Base-by-base conservation (phyloP, 2,113 vertebrate genomes). In the Forbesichthys agassizii region DNA sequence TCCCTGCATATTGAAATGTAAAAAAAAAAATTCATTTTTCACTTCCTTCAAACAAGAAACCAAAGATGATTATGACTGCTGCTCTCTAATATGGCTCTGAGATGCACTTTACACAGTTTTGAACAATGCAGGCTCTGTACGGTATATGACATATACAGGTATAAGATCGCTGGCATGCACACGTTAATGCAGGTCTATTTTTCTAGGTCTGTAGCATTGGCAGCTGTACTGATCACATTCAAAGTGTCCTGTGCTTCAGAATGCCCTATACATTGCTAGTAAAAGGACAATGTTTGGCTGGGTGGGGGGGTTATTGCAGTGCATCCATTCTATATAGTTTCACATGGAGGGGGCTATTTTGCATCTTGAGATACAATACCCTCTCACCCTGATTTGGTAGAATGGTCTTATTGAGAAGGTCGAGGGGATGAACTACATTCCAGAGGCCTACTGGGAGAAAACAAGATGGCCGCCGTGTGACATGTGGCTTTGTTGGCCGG, bases 401-500 rank as follows among this genome's bases (percentile, higher is more conserved):
- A 89, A 84, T 75, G 74, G 78, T 65, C 78, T 83, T 78, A 82
- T 82, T 83, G 79, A 68, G 47, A 55, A 65, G 47, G 33, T n/a
- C 14, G 58, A 61, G 42, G 62, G 10, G 80, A 83, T 87, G 83
- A 85, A 86, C 86, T 68, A 88, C 84, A 89, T 91, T 90, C 88
- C 85, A 84, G 68, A 75, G 78, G 67, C 70, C 84, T 82, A 74
- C 84, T 86, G 82, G 84, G 81, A 87, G 78, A 88, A 88, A 89
- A 80, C 85, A 88, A 87, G 82, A 90, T 89, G 87, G 88, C 84
- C 64, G 83, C 27, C 73, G 73, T 82, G 86, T 93, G 89, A 92
- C 88, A 88, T 85, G 85, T 73, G 86, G 81, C 90, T 90, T 91
- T 90, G 91, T 91, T 89, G 85, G 82, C 59, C 11, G 79, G 75